Base-by-base conservation (phyloP, 2,113 vertebrate species). In the Catharus fuscescens region DNA sequence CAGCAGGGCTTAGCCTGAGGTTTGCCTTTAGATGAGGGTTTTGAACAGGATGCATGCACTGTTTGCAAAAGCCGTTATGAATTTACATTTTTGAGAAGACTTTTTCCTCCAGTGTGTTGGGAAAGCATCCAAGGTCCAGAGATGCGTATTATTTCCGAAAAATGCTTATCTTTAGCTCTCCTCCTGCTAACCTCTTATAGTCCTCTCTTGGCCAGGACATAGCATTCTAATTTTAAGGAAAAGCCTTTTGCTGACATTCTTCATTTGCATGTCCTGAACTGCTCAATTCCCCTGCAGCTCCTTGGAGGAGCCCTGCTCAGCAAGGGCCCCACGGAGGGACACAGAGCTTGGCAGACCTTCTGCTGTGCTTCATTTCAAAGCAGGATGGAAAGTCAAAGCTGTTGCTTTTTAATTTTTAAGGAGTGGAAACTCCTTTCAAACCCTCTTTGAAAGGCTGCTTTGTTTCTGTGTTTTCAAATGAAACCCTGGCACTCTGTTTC, bases 361-460 rank as follows among this genome's bases (percentile, higher is more conserved):
- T 80, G 80, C 80, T 84, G 52, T 2, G 16, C 81, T 87, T 80
- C 42, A 1, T 71, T 77, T 86, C 5, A 0, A 91, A 90, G 67
- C 4, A 4, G 86, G 53, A 90, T 9, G 17, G 90, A 92, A 96
- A 96, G 79, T 95, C 90, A 90, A 93, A 86, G 67, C 86, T 86
- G 57, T 38, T 83, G 72, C 62, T 71, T 93, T 80, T 80, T 86
- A 53, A 54, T 86, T 93, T 94, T 92, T 80, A 86, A 86, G 67
- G 56, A 90, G 48, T 96, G 76, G 81, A 86, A 95, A 86, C 76
- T 80, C 64, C 64, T 93, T 95, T 93, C 92, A 93, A 86, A 88
- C 62, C n/a, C 34, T 54, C 44, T 74, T 66, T 95, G 84, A 95
- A 95, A 95, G 81, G 62, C 92, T 90, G 62, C 90, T 95, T 91